Evolutionary conservation across 92 coral and sea anemone species (phyloP).

Genomic region (Porites rus): DNA sequence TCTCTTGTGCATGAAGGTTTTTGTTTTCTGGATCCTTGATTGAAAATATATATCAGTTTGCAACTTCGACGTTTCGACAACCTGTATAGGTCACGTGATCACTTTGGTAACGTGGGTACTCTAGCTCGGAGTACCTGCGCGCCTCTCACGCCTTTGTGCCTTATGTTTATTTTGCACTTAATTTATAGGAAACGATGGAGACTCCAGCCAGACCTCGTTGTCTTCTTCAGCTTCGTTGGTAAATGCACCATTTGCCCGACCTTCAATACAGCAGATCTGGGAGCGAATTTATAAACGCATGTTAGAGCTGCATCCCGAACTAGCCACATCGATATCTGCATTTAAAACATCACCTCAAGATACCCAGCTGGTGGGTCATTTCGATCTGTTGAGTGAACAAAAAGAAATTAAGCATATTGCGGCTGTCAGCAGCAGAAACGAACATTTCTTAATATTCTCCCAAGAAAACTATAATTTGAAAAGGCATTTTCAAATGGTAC

Average conservation of each 20-base stretch:
- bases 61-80: no score
- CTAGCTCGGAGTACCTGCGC: no score
- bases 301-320: not conserved
- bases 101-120: no score
- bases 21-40: no score
- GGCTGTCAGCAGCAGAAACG: not conserved
- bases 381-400: not conserved
- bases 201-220: not conserved
- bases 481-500: not conserved
- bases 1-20: no score
- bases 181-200: not conserved
- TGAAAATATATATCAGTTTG: no score
- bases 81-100: no score
- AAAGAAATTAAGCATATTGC: not conserved
- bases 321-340: not conserved
- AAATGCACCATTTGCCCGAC: not conserved
- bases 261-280: conserved; percentile 7
- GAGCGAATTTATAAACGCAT: not conserved
- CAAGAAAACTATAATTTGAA: not conserved
- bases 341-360: not conserved
- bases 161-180: not conserved
- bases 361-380: not conserved
- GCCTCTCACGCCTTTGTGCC: no score
- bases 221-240: not conserved
- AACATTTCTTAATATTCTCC: not conserved